A percentile compares a stretch with the other conserved stretches of the same genome.
Conservation (phyloP, 2,888 invertebrate genomes). For the Trypoxylon attenuatum region DNA sequence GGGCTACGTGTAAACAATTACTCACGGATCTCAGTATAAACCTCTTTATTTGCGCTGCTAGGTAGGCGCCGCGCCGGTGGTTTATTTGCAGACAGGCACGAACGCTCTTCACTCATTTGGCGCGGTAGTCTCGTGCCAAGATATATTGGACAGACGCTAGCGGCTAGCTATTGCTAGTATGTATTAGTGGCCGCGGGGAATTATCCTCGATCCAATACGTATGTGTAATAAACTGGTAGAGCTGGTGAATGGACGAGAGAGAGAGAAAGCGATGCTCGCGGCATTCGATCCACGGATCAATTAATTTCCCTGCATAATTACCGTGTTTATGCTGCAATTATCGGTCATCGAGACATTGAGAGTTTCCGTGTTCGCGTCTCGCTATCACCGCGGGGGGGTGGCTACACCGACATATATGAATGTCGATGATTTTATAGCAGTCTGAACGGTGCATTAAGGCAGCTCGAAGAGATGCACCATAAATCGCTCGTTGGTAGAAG, state of each 20-base stretch:
- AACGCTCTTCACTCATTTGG: no score
- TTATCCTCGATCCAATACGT: no score
- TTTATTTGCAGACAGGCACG: no score
- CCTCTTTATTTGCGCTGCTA: no score
- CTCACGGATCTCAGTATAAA: neutral
- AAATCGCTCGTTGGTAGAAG: slow-evolving; percentile 6
- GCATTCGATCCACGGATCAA: neutral
- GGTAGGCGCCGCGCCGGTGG: no score
- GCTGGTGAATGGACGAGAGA: no score
- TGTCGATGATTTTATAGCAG: slow-evolving; percentile 37
- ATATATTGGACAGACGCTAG: no score
- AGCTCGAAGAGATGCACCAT: slow-evolving; percentile 15
- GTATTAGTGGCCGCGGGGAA: no score
- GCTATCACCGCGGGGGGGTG: no score
- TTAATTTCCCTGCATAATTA: neutral
- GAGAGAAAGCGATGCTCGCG: neutral
- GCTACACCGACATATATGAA: slow-evolving; percentile 14
- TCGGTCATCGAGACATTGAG: neutral
- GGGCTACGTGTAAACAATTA: slow-evolving; percentile 24
- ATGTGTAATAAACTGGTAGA: no score
- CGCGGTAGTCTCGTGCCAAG: no score
- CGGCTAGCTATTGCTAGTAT: no score
- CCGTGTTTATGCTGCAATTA: neutral
- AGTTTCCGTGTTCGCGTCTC: slow-evolving; percentile 5
- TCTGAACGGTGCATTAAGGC: slow-evolving; percentile 27